These are phyloP conservation scores for Syngnathus rostellatus DNA, from an alignment of 2,797 vertebrate genomes.

Conservation along the genomic window DNA sequence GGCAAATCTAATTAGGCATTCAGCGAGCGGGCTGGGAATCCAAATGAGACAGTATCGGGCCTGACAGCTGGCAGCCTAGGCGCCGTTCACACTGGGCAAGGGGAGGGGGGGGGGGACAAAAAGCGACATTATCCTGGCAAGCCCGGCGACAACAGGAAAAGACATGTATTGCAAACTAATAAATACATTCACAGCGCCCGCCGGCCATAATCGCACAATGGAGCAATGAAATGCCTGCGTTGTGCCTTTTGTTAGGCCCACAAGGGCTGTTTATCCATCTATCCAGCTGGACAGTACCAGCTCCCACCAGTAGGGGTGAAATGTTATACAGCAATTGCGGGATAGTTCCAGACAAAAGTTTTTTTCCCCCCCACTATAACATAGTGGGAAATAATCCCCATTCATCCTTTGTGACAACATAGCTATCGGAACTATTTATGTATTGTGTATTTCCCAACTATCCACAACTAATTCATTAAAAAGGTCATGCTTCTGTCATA, in stretches of 20 bases:
- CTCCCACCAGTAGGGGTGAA: constrained; percentile 30
- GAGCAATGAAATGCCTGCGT: constrained; percentile 72
- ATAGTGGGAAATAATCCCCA: too few species aligned
- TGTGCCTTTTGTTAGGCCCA: constrained; percentile 70
- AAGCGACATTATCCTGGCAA: constrained; percentile 62
- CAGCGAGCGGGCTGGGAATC: constrained; percentile 75
- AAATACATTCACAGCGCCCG: constrained; percentile 72
- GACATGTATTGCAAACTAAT: constrained; percentile 77
- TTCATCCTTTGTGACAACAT: too few species aligned
- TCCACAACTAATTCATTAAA: neutral
- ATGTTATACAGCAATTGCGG: neutral
- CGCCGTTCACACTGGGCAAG: constrained; percentile 65
- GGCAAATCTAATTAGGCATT: constrained; percentile 93
- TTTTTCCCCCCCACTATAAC: too few species aligned
- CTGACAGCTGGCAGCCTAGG: constrained; percentile 84
- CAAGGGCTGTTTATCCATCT: constrained; percentile 72
- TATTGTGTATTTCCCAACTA: neutral
- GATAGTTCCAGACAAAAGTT: too few species aligned
- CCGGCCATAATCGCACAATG: constrained; percentile 73
- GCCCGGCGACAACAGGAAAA: constrained; percentile 67
- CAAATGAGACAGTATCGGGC: constrained; percentile 67
- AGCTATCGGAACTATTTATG: too few species aligned
- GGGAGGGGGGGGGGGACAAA: constrained; percentile 60
- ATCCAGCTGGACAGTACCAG: constrained; percentile 55
- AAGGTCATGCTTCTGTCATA: neutral